Percentiles rank a stretch among this genome's conserved stretches.
Evolutionary conservation across 2,888 invertebrate genomes (phyloP).

Genomic region (Mylabris sibirica): DNA sequence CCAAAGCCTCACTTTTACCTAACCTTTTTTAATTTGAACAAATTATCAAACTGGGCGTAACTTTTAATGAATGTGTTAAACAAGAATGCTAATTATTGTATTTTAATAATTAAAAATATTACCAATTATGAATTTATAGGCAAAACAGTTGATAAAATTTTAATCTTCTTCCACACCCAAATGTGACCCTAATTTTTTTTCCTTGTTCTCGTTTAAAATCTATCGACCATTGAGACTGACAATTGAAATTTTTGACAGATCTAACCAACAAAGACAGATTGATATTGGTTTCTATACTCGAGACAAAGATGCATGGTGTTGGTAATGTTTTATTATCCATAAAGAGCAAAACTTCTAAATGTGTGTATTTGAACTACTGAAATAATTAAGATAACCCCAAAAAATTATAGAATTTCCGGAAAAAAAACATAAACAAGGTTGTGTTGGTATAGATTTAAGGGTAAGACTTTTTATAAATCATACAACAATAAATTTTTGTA

Average conservation of each 20-base stretch:
- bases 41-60: conserved; percentile 30
- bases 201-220: background rate
- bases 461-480: too few relatives aligned
- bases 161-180: conserved; percentile 52
- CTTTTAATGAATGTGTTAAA: conserved; percentile 17
- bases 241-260: conserved; percentile 4
- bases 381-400: background rate
- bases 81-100: background rate
- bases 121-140: background rate
- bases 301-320: conserved; percentile 10
- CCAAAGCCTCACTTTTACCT: too few relatives aligned
- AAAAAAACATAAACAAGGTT: too few relatives aligned
- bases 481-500: too few relatives aligned
- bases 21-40: too few relatives aligned
- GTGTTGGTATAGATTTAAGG: too few relatives aligned
- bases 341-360: conserved; percentile 8
- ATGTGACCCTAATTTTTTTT: conserved; percentile 51
- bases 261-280: background rate
- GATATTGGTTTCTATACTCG: background rate
- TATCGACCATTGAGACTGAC: conserved; percentile 6
- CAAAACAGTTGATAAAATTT: background rate
- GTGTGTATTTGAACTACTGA: background rate
- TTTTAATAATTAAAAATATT: background rate
- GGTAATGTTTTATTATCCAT: conserved; percentile 15
- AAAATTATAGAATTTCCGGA: too few relatives aligned